These are phyloP conservation scores for Zaprionus lineosus DNA, from an alignment of 2,888 invertebrate genomes.

Conservation along the genomic window DNA sequence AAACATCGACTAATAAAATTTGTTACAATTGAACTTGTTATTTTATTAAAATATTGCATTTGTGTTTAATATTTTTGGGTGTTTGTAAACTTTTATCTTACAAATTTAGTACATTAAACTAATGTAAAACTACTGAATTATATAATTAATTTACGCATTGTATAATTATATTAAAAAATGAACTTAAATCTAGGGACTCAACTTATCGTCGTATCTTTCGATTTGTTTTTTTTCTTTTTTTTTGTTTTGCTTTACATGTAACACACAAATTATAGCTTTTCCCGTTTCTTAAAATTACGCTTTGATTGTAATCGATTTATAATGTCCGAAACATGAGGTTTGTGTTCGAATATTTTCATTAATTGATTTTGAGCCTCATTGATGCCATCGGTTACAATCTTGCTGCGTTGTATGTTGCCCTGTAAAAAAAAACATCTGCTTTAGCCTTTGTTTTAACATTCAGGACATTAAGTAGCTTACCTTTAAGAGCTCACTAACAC, in stretches of 20 bases:
- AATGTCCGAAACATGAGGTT: slow-evolving; percentile 93
- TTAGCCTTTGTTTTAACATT: too few relatives aligned
- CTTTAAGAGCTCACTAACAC: slow-evolving; percentile 86
- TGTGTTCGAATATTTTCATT: slow-evolving; percentile 95
- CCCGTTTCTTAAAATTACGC: slow-evolving; percentile 95
- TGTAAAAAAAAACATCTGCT: slow-evolving; percentile 83
- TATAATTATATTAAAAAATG: slow-evolving; percentile 32
- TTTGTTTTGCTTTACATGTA: slow-evolving; percentile 18
- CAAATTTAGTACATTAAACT: slow-evolving; percentile 29
- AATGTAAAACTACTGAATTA: slow-evolving; percentile 31
- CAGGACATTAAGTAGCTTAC: slow-evolving; percentile 78
- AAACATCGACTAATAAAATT: too few relatives aligned
- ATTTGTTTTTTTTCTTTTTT: slow-evolving; percentile 3
- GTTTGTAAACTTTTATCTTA: slow-evolving; percentile 38
- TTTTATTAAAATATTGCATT: not conserved
- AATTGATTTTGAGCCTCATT: slow-evolving; percentile 94
- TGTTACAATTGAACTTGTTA: slow-evolving; percentile 36
- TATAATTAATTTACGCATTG: slow-evolving; percentile 33
- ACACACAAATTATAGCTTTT: slow-evolving; percentile 84
- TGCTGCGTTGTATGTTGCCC: slow-evolving; percentile 97
- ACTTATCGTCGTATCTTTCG: slow-evolving; percentile 32
- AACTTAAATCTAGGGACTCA: slow-evolving; percentile 29
- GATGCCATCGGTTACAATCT: slow-evolving; percentile 95
- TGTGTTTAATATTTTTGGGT: slow-evolving; percentile 2
- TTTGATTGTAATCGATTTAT: slow-evolving; percentile 95